These are phyloP conservation scores for Euglossa dilemma DNA, from an alignment of 1,140 invertebrate species.

Conservation along the genomic window DNA sequence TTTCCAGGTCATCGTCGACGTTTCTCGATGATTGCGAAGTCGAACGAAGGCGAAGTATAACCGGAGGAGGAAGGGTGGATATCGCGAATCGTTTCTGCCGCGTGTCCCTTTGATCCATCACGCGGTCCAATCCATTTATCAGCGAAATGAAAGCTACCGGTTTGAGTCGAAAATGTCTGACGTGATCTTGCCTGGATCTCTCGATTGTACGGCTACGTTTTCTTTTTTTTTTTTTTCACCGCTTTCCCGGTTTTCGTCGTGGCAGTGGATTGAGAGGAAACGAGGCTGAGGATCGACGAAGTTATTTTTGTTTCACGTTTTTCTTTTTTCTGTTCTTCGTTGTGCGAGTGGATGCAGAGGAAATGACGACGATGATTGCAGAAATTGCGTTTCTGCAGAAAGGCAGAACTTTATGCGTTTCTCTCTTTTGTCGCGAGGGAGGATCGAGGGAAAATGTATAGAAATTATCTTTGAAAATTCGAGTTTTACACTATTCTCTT, in stretches of 20 bases:
- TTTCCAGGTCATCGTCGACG: slow-evolving; percentile 36
- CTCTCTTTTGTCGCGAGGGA: no score
- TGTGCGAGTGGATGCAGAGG: no score
- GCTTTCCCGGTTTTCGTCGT: background rate
- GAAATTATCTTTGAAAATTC: no score
- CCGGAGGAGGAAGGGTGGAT: background rate
- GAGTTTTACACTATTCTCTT: no score
- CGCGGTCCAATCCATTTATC: slow-evolving; percentile 25
- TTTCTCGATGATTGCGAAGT: slow-evolving; percentile 32
- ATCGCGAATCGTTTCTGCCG: slow-evolving; percentile 19
- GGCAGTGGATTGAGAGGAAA: no score
- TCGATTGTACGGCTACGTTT: background rate
- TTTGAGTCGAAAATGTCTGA: background rate
- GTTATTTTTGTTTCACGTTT: no score
- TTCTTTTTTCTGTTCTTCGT: no score
- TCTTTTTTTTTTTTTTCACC: background rate
- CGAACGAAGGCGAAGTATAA: background rate
- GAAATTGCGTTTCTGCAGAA: no score
- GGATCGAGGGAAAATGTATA: no score
- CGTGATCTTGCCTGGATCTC: background rate
- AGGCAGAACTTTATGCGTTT: no score
- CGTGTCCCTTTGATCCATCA: slow-evolving; percentile 15
- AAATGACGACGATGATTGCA: no score
- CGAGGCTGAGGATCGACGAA: no score
- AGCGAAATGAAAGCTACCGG: slow-evolving; percentile 7